Percentiles rank a stretch among this genome's conserved stretches.
Evolutionary conservation across 1,140 invertebrate genomes (phyloP).

Genomic region (Euglossa dilemma): DNA sequence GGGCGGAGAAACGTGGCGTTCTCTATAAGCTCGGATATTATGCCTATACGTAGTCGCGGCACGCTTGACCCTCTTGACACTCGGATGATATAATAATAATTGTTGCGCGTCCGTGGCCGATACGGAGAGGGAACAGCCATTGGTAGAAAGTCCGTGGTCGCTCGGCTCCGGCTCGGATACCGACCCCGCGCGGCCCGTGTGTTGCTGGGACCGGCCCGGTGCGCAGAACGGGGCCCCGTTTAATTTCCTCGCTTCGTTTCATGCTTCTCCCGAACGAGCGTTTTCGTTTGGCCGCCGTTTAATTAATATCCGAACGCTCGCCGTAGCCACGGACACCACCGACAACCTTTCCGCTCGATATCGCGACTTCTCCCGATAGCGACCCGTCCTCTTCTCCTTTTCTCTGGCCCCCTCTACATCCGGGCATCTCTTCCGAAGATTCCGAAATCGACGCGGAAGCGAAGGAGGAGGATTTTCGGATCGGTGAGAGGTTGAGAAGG

Average conservation of each 20-base stretch:
- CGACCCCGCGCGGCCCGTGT: neutral
- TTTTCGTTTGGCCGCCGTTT: slow-evolving; percentile 46
- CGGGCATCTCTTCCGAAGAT: no score
- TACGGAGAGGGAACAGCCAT: neutral
- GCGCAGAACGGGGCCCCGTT: slow-evolving; percentile 35
- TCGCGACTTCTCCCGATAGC: neutral
- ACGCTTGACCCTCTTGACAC: slow-evolving; percentile 76
- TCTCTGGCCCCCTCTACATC: neutral
- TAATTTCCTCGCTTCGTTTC: slow-evolving; percentile 54
- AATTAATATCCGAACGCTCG: slow-evolving; percentile 36
- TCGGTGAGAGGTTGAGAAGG: no score
- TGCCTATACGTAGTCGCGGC: slow-evolving; percentile 67
- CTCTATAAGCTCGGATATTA: slow-evolving; percentile 60
- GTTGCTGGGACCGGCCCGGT: neutral
- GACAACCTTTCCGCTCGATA: neutral
- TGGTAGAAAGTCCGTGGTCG: slow-evolving; percentile 4
- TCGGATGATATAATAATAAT: slow-evolving; percentile 74
- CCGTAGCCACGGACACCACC: neutral
- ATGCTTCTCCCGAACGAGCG: slow-evolving; percentile 36
- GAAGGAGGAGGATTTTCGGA: no score
- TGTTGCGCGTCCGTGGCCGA: slow-evolving; percentile 66
- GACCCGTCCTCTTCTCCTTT: neutral
- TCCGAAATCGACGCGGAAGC: no score
- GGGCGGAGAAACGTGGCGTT: slow-evolving; percentile 69
- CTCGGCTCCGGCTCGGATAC: neutral